phyloP scores from a whole-genome alignment of 2,113 vertebrate species.

The Peromyscus polionotus region DNA sequence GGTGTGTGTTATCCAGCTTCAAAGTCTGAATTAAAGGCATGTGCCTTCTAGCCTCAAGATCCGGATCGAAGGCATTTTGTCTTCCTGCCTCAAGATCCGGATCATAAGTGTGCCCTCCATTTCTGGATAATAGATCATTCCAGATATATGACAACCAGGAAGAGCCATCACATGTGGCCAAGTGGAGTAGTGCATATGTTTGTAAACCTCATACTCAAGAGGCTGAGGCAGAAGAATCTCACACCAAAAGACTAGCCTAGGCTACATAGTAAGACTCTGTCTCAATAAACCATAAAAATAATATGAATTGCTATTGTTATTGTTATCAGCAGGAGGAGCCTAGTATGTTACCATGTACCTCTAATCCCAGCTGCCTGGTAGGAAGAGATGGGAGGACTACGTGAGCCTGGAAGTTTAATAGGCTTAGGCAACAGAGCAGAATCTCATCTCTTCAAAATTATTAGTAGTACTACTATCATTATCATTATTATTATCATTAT shows the following conservation, averaged over 20 bases:
- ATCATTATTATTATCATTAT: background rate
- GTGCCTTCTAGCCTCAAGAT: no score
- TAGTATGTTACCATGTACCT: background rate
- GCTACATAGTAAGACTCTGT: background rate
- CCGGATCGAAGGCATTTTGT: no score
- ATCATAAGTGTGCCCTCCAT: no score
- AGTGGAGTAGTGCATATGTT: background rate
- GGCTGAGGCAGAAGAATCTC: background rate
- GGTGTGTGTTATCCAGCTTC: no score
- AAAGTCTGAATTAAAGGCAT: no score
- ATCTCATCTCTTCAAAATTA: background rate
- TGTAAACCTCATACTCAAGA: background rate
- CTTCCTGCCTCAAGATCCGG: no score
- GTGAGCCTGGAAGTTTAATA: background rate
- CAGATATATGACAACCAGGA: no score
- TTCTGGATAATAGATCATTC: no score
- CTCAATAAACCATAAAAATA: background rate
- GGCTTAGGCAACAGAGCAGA: background rate
- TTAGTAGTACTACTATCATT: background rate
- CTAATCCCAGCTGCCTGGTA: background rate
- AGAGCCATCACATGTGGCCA: no score
- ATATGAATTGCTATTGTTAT: background rate
- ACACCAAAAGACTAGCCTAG: background rate
- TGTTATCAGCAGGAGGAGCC: background rate
- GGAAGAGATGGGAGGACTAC: background rate